These are phyloP conservation scores for Sphaerodactylus townsendi DNA, from an alignment of 2,113 vertebrate species.

Conservation along the genomic window DNA sequence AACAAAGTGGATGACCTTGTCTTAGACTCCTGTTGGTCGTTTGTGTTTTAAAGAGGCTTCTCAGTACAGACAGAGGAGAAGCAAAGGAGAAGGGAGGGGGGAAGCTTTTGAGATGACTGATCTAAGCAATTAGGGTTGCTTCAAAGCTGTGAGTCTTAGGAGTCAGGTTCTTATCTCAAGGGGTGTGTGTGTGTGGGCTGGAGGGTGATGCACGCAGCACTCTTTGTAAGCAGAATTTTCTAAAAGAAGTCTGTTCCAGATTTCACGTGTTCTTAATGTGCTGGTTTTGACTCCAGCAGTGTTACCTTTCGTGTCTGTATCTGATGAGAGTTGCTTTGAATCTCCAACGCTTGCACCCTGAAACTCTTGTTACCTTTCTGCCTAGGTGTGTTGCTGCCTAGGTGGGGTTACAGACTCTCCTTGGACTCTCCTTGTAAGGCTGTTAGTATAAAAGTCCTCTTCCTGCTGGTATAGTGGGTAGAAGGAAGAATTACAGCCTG, in stretches of 20 bases:
- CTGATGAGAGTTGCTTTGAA: not conserved
- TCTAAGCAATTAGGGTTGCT: not conserved
- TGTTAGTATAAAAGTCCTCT: not conserved
- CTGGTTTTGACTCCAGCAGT: not conserved
- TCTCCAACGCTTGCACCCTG: not conserved
- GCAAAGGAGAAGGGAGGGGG: not conserved
- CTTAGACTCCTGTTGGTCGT: not conserved
- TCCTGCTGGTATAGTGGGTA: too few species aligned
- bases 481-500: not conserved
- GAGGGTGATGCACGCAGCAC: not conserved
- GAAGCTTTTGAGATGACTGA: not conserved
- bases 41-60: not conserved
- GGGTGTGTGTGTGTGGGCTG: not conserved
- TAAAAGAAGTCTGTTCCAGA: not conserved
- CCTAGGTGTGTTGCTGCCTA: not conserved
- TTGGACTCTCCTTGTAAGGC: not conserved
- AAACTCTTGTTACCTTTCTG: not conserved
- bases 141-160: not conserved
- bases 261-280: not conserved
- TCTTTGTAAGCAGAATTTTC: not conserved
- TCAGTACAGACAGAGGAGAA: not conserved
- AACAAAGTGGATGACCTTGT: slow-evolving; percentile 7
- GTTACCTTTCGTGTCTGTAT: too few species aligned
- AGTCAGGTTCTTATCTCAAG: not conserved
- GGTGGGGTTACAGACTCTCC: not conserved